phyloP scores from a whole-genome alignment of 2,888 invertebrate species.

The Cristatella mucedo region DNA sequence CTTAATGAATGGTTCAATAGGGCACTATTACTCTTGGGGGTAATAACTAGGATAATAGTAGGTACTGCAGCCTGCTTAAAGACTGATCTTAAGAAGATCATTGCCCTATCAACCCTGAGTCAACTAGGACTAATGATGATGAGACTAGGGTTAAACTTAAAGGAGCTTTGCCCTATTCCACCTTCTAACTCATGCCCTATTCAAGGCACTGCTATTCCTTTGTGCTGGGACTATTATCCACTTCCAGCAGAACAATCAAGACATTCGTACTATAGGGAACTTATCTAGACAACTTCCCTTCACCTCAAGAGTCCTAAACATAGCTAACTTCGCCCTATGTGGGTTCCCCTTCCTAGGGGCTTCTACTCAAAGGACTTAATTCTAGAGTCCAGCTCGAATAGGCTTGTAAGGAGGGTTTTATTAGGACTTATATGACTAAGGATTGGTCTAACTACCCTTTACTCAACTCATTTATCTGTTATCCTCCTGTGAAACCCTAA shows the following conservation, averaged over 20 bases:
- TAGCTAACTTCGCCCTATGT: slow-evolving; percentile 17
- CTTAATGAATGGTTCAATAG: slow-evolving; percentile 37
- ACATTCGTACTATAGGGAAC: slow-evolving; percentile 45
- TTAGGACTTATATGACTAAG: slow-evolving; percentile 12
- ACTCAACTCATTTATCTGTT: slow-evolving; percentile 14
- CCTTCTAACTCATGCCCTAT: slow-evolving; percentile 55
- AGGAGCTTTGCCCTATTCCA: slow-evolving; percentile 53
- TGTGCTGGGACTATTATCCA: slow-evolving; percentile 56
- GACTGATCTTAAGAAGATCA: slow-evolving; percentile 56
- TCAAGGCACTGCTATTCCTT: slow-evolving; percentile 59
- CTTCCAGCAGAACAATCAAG: slow-evolving; percentile 48
- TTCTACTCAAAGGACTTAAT: slow-evolving; percentile 29
- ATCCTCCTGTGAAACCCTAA: slow-evolving; percentile 10
- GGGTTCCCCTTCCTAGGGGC: slow-evolving; percentile 23
- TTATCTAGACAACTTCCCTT: slow-evolving; percentile 18
- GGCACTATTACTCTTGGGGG: slow-evolving; percentile 44
- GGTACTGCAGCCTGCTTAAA: slow-evolving; percentile 35
- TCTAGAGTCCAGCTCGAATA: slow-evolving; percentile 15
- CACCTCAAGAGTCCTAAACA: slow-evolving; percentile 15
- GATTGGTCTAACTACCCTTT: slow-evolving; percentile 13
- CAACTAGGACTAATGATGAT: slow-evolving; percentile 59
- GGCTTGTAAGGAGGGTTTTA: slow-evolving; percentile 9
- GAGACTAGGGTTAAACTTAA: slow-evolving; percentile 45
- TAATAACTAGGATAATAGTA: slow-evolving; percentile 28
- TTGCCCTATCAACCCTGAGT: slow-evolving; percentile 59